These are phyloP conservation scores for Ridgeia piscesae DNA, from an alignment of 1,140 invertebrate species.

Conservation along the genomic window DNA sequence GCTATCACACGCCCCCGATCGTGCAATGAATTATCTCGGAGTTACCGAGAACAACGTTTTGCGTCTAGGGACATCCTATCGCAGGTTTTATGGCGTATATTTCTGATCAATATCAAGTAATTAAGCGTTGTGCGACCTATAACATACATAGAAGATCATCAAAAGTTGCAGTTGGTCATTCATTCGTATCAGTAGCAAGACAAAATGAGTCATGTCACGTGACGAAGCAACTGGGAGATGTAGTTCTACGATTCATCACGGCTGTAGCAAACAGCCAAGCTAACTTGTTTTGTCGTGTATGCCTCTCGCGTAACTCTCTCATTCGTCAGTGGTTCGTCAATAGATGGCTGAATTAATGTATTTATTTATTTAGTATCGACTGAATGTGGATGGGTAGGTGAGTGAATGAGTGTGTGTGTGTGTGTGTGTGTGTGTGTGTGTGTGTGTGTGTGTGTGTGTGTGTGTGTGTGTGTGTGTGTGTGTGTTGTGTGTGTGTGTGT, in stretches of 20 bases:
- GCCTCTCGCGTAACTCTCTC: too few species aligned
- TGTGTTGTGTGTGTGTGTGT: too few species aligned
- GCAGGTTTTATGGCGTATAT: neutral
- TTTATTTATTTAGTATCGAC: too few species aligned
- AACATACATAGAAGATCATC: neutral
- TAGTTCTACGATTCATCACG: neutral
- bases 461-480: too few species aligned
- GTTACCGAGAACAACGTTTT: neutral
- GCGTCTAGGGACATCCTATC: neutral
- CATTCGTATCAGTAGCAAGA: neutral
- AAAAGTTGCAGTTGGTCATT: neutral
- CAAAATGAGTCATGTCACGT: neutral
- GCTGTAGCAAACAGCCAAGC: neutral
- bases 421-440: too few species aligned
- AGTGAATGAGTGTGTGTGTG: too few species aligned
- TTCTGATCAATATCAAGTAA: neutral
- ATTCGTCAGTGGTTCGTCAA: too few species aligned
- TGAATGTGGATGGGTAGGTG: too few species aligned
- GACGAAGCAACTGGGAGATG: neutral
- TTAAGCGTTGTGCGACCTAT: neutral
- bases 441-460: too few species aligned
- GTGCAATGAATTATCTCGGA: neutral
- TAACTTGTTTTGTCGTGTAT: too few species aligned
- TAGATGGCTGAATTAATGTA: too few species aligned
- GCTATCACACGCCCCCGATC: neutral